These are phyloP conservation scores for Hypotaenidia philippensis DNA, from an alignment of 2,797 vertebrate genomes.

Conservation along the genomic window DNA sequence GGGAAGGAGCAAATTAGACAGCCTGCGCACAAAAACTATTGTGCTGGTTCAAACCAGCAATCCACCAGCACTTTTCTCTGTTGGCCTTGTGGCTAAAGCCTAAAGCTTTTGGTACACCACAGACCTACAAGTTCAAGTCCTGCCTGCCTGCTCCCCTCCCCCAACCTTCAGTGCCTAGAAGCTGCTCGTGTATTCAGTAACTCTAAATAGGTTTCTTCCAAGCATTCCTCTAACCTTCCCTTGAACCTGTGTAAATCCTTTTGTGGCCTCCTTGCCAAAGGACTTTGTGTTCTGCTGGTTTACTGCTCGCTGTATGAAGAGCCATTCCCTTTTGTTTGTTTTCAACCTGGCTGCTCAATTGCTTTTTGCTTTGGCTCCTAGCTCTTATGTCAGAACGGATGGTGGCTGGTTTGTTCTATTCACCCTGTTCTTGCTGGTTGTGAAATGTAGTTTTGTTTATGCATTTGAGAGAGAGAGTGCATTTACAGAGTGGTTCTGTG, in stretches of 20 bases:
- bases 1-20: not conserved
- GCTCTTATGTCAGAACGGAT: not conserved
- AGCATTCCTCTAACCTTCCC: constrained; percentile 6
- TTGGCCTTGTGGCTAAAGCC: not conserved
- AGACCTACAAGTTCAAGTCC: not conserved
- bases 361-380: not conserved
- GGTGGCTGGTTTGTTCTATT: not conserved
- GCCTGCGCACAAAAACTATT: rapidly evolving
- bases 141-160: not conserved
- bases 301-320: rapidly evolving
- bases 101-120: rapidly evolving
- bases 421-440: not conserved
- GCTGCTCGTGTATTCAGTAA: not conserved
- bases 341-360: not conserved
- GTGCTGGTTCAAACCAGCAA: rapidly evolving
- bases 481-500: not conserved
- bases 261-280: not conserved
- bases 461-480: too few relatives aligned
- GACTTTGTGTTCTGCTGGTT: constrained; percentile 47
- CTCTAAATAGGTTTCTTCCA: not conserved
- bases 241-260: constrained; percentile 16
- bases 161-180: not conserved
- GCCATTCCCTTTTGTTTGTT: not conserved
- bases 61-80: not conserved
- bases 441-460: not conserved